Evolutionary conservation across 2,797 vertebrate genomes (phyloP), one percentile per base, ranked within the genome.

Genomic region (Hylomyscus alleni): DNA sequence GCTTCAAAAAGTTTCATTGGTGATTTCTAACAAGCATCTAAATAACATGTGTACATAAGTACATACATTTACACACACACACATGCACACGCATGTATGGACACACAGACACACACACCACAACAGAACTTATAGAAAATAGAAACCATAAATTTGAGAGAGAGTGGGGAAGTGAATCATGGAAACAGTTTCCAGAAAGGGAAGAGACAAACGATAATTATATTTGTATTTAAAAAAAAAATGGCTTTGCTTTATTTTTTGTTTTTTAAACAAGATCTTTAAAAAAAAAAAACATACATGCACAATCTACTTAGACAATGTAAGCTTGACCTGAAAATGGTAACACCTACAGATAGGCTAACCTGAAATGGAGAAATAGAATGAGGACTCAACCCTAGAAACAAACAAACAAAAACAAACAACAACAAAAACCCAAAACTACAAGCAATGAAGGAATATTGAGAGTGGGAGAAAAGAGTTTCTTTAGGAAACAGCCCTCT

Each of bases 21-120:
- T 83, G 37, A 90, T 24, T 84, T 81, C 85, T 88, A 81, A 1
- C 34, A 90, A 69, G 40, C 22, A 76, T 60, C 86, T 84, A 78
- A 44, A 8, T 44, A 52, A 91, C 24, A 76, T 37, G 40, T 81
- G 44, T 65, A 37, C 82, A 34, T 83, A 91, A 93, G 62, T 80
- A 76, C 15, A 86, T 0, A n/a, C 3, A 93, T 6, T 76, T 2
- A 37, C 12, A 4, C 11, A 56, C 5, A 37, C 34, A 58, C 34
- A 58, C 78, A 58, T 22, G 60, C n/a, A 82, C n/a, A 82, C 22
- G 1, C 44, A 13, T 13, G 13, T 19, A 12, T 78, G 56, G 19
- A 22, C 20, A 60, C 22, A 58, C 0, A 60, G 7, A 60, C 58
- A 62, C 8, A 62, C 24, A 62, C 7, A 29, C 58, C 9, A 11